Percentiles rank a stretch among this genome's conserved stretches.
Conservation (phyloP, 2,888 invertebrate species). For the Drosophila nr. perissopoda region DNA sequence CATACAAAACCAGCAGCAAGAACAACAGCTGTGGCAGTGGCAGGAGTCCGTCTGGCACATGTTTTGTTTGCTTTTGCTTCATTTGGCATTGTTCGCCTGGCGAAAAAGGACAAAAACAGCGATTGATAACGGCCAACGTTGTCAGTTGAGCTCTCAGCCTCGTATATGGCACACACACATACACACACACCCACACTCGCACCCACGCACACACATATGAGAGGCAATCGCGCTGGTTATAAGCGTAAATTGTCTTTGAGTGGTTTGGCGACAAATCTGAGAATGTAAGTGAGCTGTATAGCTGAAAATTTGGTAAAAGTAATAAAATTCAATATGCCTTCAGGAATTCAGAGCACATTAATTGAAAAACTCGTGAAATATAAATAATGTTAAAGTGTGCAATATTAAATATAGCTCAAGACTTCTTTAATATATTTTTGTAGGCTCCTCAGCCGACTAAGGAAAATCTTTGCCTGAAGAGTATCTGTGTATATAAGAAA, state of each 20-base stretch:
- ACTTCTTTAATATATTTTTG: not conserved
- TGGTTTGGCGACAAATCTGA: not conserved
- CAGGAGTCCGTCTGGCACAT: slow-evolving; percentile 55
- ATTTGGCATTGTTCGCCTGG: slow-evolving; percentile 65
- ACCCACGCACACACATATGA: slow-evolving; percentile 1
- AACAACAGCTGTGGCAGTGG: slow-evolving; percentile 29
- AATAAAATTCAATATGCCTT: not conserved
- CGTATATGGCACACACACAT: not conserved
- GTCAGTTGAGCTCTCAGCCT: slow-evolving; percentile 29
- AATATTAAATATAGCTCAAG: not conserved
- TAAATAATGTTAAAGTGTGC: not conserved
- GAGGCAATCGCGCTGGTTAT: slow-evolving; percentile 24
- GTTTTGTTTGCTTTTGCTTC: slow-evolving; percentile 77
- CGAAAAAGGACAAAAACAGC: slow-evolving; percentile 53
- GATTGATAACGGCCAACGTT: slow-evolving; percentile 48
- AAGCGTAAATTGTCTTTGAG: slow-evolving; percentile 2
- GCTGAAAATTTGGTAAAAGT: not conserved
- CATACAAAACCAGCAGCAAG: slow-evolving; percentile 17
- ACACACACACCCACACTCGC: not conserved
- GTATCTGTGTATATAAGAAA: not conserved
- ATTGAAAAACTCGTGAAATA: not conserved
- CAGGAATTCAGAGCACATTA: not conserved
- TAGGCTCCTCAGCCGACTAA: not conserved
- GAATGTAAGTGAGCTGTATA: not conserved
- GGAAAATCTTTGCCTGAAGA: not conserved